Conservation (phyloP, 1,140 invertebrate species). For the Adoxophyes honmai region DNA sequence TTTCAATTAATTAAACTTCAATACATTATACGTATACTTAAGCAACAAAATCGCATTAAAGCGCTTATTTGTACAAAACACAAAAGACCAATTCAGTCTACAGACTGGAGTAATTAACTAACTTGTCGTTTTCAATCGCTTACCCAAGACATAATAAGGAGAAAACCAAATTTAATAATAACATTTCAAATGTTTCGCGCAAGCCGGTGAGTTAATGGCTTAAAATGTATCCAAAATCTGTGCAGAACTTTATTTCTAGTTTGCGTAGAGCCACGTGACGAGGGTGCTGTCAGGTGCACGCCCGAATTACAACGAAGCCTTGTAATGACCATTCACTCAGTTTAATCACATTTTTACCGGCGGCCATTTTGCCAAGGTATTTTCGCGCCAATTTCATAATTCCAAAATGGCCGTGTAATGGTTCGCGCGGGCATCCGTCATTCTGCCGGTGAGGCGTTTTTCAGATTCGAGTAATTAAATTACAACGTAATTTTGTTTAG, state of each 20-base stretch:
- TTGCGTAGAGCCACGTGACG: neutral
- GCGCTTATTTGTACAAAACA: no score
- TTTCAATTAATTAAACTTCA: no score
- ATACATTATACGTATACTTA: no score
- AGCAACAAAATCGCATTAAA: no score
- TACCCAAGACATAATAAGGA: no score
- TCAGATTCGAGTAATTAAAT: neutral
- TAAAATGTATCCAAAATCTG: slow-evolving; percentile 5
- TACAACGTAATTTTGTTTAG: no score
- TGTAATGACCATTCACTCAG: slow-evolving; percentile 3
- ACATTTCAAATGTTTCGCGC: no score
- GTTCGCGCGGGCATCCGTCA: neutral
- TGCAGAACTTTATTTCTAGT: slow-evolving; percentile 2
- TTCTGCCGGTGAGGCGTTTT: neutral
- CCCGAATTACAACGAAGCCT: slow-evolving; percentile 1
- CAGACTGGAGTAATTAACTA: no score
- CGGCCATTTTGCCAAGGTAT: neutral
- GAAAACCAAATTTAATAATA: no score
- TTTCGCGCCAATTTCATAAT: slow-evolving; percentile 11
- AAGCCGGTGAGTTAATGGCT: no score
- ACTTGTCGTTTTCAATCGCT: no score
- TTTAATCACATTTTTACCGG: slow-evolving; percentile 14
- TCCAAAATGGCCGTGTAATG: neutral
- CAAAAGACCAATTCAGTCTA: no score
- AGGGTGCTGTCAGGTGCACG: slow-evolving; percentile 14